Evolutionary conservation across 2,113 vertebrate genomes (phyloP).

Genomic region (Megaceryle torquata): DNA sequence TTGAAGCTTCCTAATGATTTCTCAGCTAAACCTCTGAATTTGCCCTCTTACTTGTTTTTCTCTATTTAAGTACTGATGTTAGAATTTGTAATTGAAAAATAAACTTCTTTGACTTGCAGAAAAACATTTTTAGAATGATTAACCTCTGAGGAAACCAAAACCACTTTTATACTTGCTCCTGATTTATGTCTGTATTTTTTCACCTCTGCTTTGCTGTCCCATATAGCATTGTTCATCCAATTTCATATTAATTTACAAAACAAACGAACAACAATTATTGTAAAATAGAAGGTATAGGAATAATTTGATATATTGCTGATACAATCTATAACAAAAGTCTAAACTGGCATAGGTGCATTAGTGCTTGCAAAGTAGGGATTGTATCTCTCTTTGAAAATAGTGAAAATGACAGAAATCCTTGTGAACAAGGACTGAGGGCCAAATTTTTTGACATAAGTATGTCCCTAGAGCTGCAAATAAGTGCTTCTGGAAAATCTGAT

Average conservation of each 20-base stretch:
- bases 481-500: neutral
- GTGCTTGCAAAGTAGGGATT: neutral
- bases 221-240: neutral
- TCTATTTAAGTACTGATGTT: neutral
- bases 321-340: neutral
- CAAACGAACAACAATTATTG: neutral
- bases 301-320: neutral
- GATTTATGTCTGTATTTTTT: neutral
- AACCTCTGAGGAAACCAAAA: neutral
- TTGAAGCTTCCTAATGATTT: neutral
- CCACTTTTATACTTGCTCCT: neutral
- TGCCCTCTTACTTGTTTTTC: neutral
- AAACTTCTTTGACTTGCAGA: neutral
- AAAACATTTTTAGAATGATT: neutral
- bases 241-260: neutral
- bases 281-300: neutral
- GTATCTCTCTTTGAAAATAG: neutral
- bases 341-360: neutral
- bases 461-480: neutral
- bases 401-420: neutral
- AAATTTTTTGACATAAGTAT: neutral
- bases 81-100: neutral
- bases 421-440: neutral
- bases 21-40: neutral
- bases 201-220: neutral